These are phyloP conservation scores for Orchestes rusci DNA, from an alignment of 2,888 invertebrate species.

Conservation along the genomic window DNA sequence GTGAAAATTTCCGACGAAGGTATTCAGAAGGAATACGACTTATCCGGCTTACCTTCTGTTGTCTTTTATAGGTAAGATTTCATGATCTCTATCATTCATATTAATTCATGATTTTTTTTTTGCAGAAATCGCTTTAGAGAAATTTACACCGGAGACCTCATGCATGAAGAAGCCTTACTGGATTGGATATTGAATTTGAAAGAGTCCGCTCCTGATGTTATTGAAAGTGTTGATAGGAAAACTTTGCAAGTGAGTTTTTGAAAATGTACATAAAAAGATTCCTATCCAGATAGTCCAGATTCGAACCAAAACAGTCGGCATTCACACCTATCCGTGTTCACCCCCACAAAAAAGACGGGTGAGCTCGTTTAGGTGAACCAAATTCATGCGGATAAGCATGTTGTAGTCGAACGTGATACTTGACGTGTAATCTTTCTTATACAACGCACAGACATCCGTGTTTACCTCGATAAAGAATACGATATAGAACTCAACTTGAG, in stretches of 20 bases:
- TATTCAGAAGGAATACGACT: conserved; percentile 80
- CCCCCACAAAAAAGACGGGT: no score
- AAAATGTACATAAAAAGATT: no score
- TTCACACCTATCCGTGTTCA: no score
- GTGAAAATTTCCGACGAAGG: conserved; percentile 87
- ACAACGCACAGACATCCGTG: no score
- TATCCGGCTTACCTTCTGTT: conserved; percentile 71
- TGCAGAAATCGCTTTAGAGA: conserved; percentile 41
- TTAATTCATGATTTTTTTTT: conserved; percentile 3
- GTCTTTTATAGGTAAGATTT: conserved; percentile 69
- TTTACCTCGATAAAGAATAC: no score
- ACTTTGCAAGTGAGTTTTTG: conserved; percentile 57
- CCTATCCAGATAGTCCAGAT: no score
- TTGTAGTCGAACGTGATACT: no score
- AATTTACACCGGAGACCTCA: conserved; percentile 81
- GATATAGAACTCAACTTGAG: no score
- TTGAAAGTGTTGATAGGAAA: conserved; percentile 85
- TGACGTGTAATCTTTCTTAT: no score
- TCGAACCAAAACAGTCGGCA: no score
- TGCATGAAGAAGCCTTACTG: conserved; percentile 84
- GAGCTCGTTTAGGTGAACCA: no score
- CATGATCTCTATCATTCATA: not conserved
- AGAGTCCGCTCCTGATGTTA: conserved; percentile 78
- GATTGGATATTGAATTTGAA: conserved; percentile 85
- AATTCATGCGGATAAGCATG: no score